Evolutionary conservation across 2,888 invertebrate genomes (phyloP), one percentile per base, ranked within the genome.

Genomic region (Torymus aiolomorphi): DNA sequence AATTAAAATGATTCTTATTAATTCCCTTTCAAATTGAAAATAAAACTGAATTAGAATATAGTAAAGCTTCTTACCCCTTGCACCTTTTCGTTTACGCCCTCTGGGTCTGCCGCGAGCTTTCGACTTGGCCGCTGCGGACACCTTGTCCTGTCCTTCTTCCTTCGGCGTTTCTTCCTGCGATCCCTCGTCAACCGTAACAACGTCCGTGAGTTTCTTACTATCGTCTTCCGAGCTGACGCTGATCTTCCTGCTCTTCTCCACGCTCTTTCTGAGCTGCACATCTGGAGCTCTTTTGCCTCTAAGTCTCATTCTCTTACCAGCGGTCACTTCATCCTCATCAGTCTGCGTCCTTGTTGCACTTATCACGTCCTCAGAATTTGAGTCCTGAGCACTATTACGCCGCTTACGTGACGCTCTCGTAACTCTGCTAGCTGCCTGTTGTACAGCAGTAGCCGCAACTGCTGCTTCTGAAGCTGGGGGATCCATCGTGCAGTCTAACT

Each of bases 331-430:
- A 18, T 85, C 87, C 16, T 87, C 86, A 1, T 90, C 87, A 57
- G 88, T 88, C 56, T 86, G 59, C 4, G n/a, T 11, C 11, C 56
- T 49, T 8, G 71, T 72, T 0, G 56, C 54, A 24, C 75, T 78
- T 3, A 31, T 11, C 20, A 74, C n/a, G 85, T 86, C 93, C 91
- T 87, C 92, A 0, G 87, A 86, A 78, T 88, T 88, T 3, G 87
- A 86, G 20, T 89, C 88, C n/a, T 87, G 85, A 1, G 83, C 76
- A 67, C 88, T 88, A 67, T 85, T 88, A 0, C 88, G 86, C 51
- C 88, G 83, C 61, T 90, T 89, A 2, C 89, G 84, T 2, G 88
- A 88, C 0, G 84, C 81, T 10, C 79, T 62, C 1, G 79, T 80
- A 0, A 42, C 12, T 18, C 75, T 59, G 16, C 16, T 75, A 11